A percentile compares a stretch with the other conserved stretches of the same genome.
Evolutionary conservation across 1,140 invertebrate species (phyloP).

Genomic region (Aphaenogaster ashmeadi): DNA sequence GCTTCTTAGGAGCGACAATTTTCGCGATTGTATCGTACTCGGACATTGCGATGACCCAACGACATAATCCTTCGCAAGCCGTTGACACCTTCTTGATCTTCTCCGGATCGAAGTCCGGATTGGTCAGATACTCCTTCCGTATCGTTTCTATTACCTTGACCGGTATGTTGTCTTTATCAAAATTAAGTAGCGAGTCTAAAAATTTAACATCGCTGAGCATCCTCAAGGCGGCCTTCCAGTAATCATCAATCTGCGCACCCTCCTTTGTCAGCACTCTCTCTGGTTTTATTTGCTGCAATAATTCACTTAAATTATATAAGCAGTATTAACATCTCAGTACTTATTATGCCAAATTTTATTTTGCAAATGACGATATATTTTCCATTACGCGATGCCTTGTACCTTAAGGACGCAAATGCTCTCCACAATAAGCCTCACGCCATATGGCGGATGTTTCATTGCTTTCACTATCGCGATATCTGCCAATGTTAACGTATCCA

Average conservation of each 20-base stretch:
- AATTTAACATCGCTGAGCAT: constrained; percentile 97
- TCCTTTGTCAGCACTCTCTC: constrained; percentile 91
- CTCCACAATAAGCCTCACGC: constrained; percentile 98
- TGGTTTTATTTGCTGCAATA: constrained; percentile 92
- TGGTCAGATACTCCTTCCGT: constrained; percentile 92
- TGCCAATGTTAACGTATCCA: constrained; percentile 96
- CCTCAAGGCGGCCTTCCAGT: constrained; percentile 97
- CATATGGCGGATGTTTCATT: constrained; percentile 98
- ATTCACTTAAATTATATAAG: not conserved
- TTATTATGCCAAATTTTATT: not conserved
- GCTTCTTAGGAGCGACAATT: constrained; percentile 95
- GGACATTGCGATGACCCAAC: constrained; percentile 97
- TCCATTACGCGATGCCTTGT: constrained; percentile 26
- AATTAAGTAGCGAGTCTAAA: constrained; percentile 93
- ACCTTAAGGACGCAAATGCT: constrained; percentile 98
- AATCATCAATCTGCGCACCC: constrained; percentile 95
- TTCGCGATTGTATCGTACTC: constrained; percentile 97
- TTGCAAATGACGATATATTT: not conserved
- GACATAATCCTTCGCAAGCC: constrained; percentile 94
- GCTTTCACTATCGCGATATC: constrained; percentile 98
- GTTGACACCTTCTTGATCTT: constrained; percentile 94
- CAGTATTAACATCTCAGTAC: not conserved
- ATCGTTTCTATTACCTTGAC: constrained; percentile 94
- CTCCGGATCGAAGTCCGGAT: constrained; percentile 96
- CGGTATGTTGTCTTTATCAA: constrained; percentile 97